These are phyloP conservation scores for Troides helena DNA, from an alignment of 2,888 invertebrate species.

Conservation along the genomic window DNA sequence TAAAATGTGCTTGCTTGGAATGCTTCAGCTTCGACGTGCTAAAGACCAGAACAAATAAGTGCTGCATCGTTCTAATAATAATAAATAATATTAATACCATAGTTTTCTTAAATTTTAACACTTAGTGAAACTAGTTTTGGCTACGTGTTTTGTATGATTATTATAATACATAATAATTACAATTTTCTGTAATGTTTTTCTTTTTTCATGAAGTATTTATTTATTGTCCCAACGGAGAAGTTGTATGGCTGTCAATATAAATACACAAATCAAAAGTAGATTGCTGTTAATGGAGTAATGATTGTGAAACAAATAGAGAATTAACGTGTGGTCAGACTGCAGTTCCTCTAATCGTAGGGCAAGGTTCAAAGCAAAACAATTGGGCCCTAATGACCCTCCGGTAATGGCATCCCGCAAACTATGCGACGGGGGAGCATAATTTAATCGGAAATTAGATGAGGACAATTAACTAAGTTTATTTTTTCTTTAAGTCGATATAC, in stretches of 20 bases:
- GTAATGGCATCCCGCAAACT: constrained; percentile 37
- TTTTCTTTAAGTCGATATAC: constrained; percentile 15
- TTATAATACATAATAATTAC: not conserved
- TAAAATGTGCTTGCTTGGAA: too few relatives aligned
- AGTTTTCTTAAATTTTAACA: too few relatives aligned
- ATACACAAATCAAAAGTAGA: constrained; percentile 31
- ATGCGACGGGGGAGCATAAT: constrained; percentile 32
- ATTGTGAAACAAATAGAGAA: constrained; percentile 67
- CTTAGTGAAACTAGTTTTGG: not conserved
- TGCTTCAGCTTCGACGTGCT: too few relatives aligned
- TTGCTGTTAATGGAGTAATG: constrained; percentile 49
- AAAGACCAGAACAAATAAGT: too few relatives aligned
- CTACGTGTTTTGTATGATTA: not conserved
- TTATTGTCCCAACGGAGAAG: too few relatives aligned
- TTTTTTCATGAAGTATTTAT: too few relatives aligned
- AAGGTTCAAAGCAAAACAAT: constrained; percentile 63
- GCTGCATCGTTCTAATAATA: not conserved
- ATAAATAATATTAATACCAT: not conserved
- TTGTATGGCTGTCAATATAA: not conserved
- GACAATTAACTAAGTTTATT: constrained; percentile 24
- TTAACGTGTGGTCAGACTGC: constrained; percentile 67
- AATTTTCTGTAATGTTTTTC: not conserved
- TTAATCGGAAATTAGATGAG: constrained; percentile 28
- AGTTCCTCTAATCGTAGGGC: constrained; percentile 41
- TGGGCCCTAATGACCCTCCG: constrained; percentile 58